Base-by-base conservation (phyloP, 2,888 invertebrate species). In the Ectemnius continuus region DNA sequence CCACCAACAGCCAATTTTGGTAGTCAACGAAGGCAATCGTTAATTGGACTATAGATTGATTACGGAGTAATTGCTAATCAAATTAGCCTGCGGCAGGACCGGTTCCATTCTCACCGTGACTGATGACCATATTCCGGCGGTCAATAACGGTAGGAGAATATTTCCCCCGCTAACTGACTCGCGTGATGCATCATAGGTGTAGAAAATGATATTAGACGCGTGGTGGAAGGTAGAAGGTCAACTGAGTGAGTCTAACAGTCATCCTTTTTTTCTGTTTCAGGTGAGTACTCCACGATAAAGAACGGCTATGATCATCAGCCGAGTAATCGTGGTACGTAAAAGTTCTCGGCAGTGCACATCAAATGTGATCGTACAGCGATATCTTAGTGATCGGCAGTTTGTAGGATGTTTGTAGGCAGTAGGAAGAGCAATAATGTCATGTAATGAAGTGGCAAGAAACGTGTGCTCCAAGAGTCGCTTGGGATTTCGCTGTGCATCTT, bases 31-130 rank as follows among this genome's bases (percentile, higher is more conserved):
- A 11, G 36, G 36, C 5, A 36, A 70, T 83, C 82, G 78, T 81
- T 86, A 85, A 88, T 88, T 85, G 83, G 77, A 74, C 60, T 76
- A 75, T 75, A 77, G 80, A 87, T 86, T 84, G 86, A 88, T 88
- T 86, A 87, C 87, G 81, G 83, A 76, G 70, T 85, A 84, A 88
- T 88, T 85, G 85, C 86, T 84, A 83, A 86, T 86, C 83, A 87
- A 36, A 36, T 36, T 36, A 36, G 36, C 36, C 36, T 36, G 36
- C 36, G 36, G 36, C 36, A 36, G 52, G 52, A 52, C 52, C 1
- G 16, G 52, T 52, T 14, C 52, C 52, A 16, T 36, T 36, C 36
- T 36, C 36, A 11, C 36, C 5, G 36, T 36, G 36, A 46, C 36
- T 26, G 58, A 69, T 20, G 46, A n/a, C 52, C 46, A 13, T 26